Evolutionary conservation across 2,888 invertebrate species (phyloP).

Genomic region (Brachylomia viminalis): DNA sequence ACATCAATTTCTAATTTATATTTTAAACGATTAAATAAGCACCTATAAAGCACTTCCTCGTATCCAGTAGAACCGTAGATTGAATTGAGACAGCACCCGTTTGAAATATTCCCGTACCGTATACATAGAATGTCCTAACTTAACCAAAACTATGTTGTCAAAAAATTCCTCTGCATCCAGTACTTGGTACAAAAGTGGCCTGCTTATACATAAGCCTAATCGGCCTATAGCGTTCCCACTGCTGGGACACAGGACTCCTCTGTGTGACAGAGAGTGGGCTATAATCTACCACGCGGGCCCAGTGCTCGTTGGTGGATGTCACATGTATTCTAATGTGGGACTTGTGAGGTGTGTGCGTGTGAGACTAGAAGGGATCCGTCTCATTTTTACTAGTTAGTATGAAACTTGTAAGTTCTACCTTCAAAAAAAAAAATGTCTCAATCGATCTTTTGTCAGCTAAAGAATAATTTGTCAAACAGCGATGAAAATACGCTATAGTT

Average conservation of each 20-base stretch:
- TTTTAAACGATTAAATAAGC: not conserved
- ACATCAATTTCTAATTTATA: not conserved
- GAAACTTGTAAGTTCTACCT: not conserved
- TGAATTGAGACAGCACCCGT: not conserved
- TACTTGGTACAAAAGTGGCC: not conserved
- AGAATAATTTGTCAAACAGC: not conserved
- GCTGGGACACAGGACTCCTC: no score
- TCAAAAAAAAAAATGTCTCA: no score
- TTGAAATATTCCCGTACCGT: not conserved
- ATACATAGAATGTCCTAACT: no score
- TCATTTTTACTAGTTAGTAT: not conserved
- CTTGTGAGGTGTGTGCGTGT: no score
- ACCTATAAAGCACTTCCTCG: not conserved
- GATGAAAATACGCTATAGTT: not conserved
- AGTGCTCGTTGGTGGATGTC: not conserved
- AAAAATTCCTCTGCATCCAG: no score
- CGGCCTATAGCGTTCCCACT: not conserved
- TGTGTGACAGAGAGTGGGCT: not conserved
- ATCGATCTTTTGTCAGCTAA: not conserved
- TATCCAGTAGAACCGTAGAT: not conserved
- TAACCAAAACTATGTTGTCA: no score
- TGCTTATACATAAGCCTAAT: not conserved
- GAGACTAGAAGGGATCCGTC: no score
- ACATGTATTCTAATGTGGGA: not conserved
- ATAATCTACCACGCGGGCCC: not conserved